These are phyloP conservation scores for Philopotamus ludificatus DNA, from an alignment of 1,140 invertebrate species.

Conservation along the genomic window DNA sequence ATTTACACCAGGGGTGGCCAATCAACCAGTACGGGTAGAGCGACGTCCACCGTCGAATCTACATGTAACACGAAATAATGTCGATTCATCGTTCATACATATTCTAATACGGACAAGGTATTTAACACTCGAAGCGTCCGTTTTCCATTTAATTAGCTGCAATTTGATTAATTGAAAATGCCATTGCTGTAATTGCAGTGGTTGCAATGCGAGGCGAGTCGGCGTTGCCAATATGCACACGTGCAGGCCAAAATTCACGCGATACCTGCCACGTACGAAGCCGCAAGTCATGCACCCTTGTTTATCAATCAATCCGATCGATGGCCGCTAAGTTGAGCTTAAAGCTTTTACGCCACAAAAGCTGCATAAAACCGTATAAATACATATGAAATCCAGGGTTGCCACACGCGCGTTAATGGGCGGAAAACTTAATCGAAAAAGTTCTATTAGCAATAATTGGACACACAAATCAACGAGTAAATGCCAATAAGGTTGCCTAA, in stretches of 20 bases:
- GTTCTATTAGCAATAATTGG: too few species aligned
- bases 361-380: slow-evolving; percentile 10
- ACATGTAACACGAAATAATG: neutral
- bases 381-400: neutral
- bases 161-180: neutral
- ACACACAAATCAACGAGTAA: too few species aligned
- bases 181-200: slow-evolving; percentile 1
- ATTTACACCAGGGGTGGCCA: slow-evolving; percentile 1
- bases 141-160: neutral
- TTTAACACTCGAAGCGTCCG: neutral
- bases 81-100: neutral
- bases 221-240: slow-evolving; percentile 17
- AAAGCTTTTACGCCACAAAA: slow-evolving; percentile 22
- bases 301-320: slow-evolving; percentile 35
- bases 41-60: neutral
- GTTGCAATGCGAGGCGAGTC: slow-evolving; percentile 12
- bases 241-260: slow-evolving; percentile 4
- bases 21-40: neutral
- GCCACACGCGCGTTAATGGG: too few species aligned
- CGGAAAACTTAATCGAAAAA: too few species aligned
- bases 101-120: neutral
- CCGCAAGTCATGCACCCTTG: slow-evolving; percentile 39
- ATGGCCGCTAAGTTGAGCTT: slow-evolving; percentile 5
- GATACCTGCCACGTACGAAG: slow-evolving; percentile 13
- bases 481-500: too few species aligned